A percentile compares a stretch with the other conserved stretches of the same genome.
These are phyloP conservation scores for Cacoxenus indagator DNA, from an alignment of 2,888 invertebrate genomes.

Conservation along the genomic window DNA sequence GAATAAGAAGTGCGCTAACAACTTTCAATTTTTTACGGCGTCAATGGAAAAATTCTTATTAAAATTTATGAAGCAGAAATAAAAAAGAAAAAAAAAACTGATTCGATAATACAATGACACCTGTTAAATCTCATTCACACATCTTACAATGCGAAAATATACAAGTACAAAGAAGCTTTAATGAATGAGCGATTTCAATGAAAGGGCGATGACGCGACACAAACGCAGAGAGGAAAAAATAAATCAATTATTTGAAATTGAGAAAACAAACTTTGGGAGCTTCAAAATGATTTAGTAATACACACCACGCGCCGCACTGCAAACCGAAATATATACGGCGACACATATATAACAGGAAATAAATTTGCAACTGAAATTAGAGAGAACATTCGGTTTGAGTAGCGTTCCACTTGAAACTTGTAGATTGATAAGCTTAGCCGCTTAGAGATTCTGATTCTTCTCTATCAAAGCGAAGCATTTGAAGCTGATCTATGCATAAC, in stretches of 20 bases:
- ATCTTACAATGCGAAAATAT: constrained; percentile 22
- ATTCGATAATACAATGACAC: constrained; percentile 43
- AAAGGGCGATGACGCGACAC: not conserved
- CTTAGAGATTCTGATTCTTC: too few species aligned
- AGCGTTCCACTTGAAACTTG: too few species aligned
- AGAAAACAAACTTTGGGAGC: not conserved
- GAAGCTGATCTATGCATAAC: too few species aligned
- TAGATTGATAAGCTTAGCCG: too few species aligned
- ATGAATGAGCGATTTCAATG: not conserved
- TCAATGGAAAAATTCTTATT: not conserved
- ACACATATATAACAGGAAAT: too few species aligned
- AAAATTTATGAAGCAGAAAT: not conserved
- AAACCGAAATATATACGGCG: too few species aligned
- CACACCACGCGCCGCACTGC: too few species aligned
- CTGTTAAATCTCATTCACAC: constrained; percentile 56
- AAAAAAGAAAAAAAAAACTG: not conserved
- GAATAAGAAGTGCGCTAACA: not conserved
- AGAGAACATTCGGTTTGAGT: too few species aligned
- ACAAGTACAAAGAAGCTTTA: constrained; percentile 30
- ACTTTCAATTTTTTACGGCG: not conserved
- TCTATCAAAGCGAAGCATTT: too few species aligned
- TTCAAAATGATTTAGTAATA: too few species aligned
- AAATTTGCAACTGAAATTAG: too few species aligned
- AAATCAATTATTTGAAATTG: not conserved
- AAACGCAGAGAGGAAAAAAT: not conserved